Evolutionary conservation across 2,888 invertebrate genomes (phyloP).

Genomic region (Drosophila macrospina): DNA sequence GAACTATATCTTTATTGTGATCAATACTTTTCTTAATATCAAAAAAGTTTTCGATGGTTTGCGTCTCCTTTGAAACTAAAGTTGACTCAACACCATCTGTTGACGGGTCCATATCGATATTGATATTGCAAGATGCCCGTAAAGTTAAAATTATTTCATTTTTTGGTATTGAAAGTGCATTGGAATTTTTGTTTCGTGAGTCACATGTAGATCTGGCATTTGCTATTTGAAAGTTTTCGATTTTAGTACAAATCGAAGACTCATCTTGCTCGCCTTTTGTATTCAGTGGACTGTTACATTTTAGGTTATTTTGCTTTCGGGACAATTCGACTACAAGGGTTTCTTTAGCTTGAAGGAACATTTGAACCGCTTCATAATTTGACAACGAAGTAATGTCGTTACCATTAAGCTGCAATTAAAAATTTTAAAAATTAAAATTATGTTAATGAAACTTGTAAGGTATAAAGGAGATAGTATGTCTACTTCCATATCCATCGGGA

Average conservation of each 20-base stretch:
- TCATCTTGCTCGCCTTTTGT: constrained; percentile 14
- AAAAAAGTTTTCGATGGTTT: constrained; percentile 85
- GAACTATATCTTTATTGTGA: constrained; percentile 39
- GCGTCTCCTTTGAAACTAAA: constrained; percentile 84
- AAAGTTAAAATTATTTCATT: constrained; percentile 59
- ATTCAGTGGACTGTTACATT: constrained; percentile 6
- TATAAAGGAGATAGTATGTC: too few relatives aligned
- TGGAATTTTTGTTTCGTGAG: constrained; percentile 19
- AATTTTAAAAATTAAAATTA: not conserved
- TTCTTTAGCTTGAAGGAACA: constrained; percentile 87
- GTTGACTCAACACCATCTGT: not conserved
- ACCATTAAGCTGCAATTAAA: constrained; percentile 87
- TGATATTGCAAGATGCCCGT: constrained; percentile 13
- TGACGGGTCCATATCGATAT: constrained; percentile 3
- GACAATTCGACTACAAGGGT: constrained; percentile 88
- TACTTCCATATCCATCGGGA: too few relatives aligned
- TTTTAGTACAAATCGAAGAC: constrained; percentile 18
- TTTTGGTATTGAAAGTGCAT: constrained; percentile 8
- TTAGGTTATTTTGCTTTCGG: constrained; percentile 80
- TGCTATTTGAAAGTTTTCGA: constrained; percentile 21
- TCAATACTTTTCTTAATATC: constrained; percentile 11
- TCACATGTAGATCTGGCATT: constrained; percentile 20
- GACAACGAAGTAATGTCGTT: constrained; percentile 88
- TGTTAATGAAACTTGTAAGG: not conserved
- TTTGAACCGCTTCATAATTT: constrained; percentile 87